Conservation (phyloP, 2,888 invertebrate species). For the Hetaerina titia region DNA sequence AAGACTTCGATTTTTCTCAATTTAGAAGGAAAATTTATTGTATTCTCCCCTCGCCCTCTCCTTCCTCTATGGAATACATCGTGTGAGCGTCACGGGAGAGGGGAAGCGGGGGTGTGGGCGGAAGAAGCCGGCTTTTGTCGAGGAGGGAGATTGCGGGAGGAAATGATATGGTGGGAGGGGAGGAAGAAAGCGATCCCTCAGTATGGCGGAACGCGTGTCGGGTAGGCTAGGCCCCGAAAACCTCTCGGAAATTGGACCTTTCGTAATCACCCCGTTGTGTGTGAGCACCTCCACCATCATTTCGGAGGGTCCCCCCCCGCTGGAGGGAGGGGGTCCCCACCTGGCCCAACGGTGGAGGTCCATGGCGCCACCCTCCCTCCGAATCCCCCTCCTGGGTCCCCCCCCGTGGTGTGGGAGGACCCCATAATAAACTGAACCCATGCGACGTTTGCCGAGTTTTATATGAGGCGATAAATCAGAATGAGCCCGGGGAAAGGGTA, state of each 20-base stretch:
- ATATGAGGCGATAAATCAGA: conserved; percentile 64
- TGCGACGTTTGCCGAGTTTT: conserved; percentile 65
- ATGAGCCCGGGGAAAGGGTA: conserved; percentile 51
- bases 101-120: not conserved
- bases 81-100: not conserved
- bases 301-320: not conserved
- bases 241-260: conserved; percentile 42
- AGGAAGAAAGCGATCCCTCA: not conserved
- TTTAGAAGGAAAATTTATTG: not conserved
- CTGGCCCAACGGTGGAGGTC: not conserved
- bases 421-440: conserved; percentile 60
- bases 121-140: not conserved
- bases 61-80: not conserved
- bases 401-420: not conserved
- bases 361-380: not conserved
- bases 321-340: not conserved
- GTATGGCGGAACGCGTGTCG: conserved; percentile 9
- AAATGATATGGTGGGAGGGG: not conserved
- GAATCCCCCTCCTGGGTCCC: not conserved
- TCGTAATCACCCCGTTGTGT: not conserved
- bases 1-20: conserved; percentile 8
- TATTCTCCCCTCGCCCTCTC: not conserved
- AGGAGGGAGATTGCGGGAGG: not conserved
- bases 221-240: not conserved
- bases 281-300: not conserved